phyloP scores from a whole-genome alignment of 2,888 invertebrate genomes.

The Pseudanteris insignis region DNA sequence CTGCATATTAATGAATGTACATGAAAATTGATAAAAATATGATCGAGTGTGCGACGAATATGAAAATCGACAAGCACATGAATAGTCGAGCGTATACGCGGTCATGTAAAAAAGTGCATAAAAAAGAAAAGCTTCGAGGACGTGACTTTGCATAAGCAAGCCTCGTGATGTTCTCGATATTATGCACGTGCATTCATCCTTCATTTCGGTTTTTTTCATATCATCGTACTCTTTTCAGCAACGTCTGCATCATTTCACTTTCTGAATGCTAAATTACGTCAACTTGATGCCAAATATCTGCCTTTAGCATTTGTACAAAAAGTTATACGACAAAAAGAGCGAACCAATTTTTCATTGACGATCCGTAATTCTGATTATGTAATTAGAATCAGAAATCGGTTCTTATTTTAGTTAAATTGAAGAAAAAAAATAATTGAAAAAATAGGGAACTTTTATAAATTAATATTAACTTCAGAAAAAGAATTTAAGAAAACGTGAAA shows the following conservation, averaged over 20 bases:
- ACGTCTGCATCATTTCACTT: constrained; percentile 38
- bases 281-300: constrained; percentile 12
- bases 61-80: constrained; percentile 24
- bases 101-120: constrained; percentile 10
- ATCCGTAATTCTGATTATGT: constrained; percentile 24
- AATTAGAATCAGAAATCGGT: no score
- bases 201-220: constrained; percentile 25
- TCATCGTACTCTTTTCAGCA: constrained; percentile 16
- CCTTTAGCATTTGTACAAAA: constrained; percentile 19
- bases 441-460: no score
- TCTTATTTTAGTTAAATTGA: not conserved
- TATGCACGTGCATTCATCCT: constrained; percentile 41
- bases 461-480: no score
- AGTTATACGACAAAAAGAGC: constrained; percentile 28
- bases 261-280: constrained; percentile 34
- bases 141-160: constrained; percentile 41
- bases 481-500: no score
- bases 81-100: constrained; percentile 7
- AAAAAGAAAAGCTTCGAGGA: constrained; percentile 20
- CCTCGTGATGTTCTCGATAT: constrained; percentile 37
- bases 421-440: not conserved
- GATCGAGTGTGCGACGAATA: constrained; percentile 31
- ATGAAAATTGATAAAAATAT: constrained; percentile 20
- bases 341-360: constrained; percentile 7
- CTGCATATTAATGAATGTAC: not conserved